Evolutionary conservation across 2,113 vertebrate species (phyloP).

Genomic region (Pterophyllum scalare): DNA sequence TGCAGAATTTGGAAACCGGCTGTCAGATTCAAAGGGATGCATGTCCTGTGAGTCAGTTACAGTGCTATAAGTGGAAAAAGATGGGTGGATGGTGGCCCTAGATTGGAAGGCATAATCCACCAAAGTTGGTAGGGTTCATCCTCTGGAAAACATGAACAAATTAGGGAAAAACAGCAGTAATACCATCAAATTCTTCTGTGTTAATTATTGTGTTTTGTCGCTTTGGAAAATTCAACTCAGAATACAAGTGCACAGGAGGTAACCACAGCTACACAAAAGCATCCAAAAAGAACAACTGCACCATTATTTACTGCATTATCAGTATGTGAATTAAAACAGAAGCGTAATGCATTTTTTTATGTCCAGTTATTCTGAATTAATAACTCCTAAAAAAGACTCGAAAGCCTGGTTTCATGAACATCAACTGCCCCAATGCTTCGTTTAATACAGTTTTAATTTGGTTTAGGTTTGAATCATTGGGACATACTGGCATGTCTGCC

Average conservation of each 20-base stretch:
- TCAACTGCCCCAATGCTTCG: neutral
- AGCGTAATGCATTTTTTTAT: no score
- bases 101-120: neutral
- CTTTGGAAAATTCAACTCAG: neutral
- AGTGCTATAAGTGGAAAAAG: neutral
- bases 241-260: neutral
- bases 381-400: neutral
- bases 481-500: neutral
- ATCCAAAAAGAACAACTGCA: neutral
- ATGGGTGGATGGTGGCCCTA: neutral
- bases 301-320: neutral
- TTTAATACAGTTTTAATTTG: neutral
- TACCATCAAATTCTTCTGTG: neutral
- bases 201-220: no score
- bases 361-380: neutral
- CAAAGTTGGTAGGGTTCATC: neutral
- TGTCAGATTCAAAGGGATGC: no score
- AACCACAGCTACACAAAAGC: neutral
- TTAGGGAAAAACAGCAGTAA: fast-evolving
- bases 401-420: neutral
- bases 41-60: no score
- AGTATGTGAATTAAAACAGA: neutral
- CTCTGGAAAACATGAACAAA: neutral
- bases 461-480: neutral
- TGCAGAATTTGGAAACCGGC: no score